Base-by-base conservation (phyloP, 1,140 invertebrate species). In the Drosophila ironensis region DNA sequence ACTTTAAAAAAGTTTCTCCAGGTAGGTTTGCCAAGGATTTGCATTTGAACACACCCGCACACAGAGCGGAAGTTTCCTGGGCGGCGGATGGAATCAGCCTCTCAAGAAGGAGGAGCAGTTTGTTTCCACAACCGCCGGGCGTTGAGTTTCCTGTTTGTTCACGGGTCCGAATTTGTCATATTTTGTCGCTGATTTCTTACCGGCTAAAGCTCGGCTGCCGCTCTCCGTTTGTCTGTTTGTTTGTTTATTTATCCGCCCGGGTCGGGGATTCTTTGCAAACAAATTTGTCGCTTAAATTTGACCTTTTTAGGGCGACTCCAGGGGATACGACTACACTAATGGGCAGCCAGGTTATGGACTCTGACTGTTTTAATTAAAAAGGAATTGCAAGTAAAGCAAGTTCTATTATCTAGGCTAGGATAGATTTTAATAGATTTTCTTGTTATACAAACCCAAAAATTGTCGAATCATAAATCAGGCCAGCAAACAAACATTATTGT, bases 1-100 rank as follows among this genome's bases (percentile, higher is more conserved):
- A 78, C 69, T 77, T 84, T 73, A 77, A 82, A 72, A 84, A 84
- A 84, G 80, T 82, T 82, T 84, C 19, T 38, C 73, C n/a, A n/a
- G n/a, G n/a, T n/a, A 63, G 74, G 70, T 68, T 86, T 86, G 66
- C 56, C 60, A 76, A 80, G 80, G 80, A 86, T 86, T 86, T 86
- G 74, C 80, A 86, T 86, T 86, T 78, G 70, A 86, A 57, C 67
- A 61, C 74, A 66, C 52, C 50, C 37, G 47, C 14, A 53, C 25
- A 5, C 7, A 24, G 28, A 37, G 17, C 44, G 28, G 17, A 33
- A 42, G 40, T 33, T 28, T 67, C 63, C 61, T 6, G 30, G 30
- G 47, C 46, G 30, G 30, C 3, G 35, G 12, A 12, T 17, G 17
- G 25, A 60, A 41, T 17, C 56, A 41, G 16, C 33, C 38, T 35